phyloP scores from a whole-genome alignment of 2,113 vertebrate genomes.

The Aptenodytes patagonicus region DNA sequence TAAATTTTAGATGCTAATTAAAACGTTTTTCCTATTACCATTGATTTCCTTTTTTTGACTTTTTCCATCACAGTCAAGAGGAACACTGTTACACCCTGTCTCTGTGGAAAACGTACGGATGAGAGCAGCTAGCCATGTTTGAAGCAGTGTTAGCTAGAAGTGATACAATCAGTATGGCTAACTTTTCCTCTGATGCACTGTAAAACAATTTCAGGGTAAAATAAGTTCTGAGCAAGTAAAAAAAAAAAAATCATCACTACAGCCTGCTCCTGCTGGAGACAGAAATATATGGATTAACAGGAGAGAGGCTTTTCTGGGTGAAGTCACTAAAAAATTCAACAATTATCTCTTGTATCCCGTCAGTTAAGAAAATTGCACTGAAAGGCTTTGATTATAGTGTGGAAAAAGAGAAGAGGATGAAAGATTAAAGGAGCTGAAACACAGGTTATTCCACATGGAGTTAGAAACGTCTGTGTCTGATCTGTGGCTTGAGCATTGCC shows the following conservation, averaged over 20 bases:
- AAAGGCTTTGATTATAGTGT: not conserved
- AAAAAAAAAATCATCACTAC: not conserved
- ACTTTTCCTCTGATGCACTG: not conserved
- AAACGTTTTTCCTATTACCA: not conserved
- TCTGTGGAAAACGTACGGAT: not conserved
- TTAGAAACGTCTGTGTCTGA: not conserved
- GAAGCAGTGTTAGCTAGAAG: not conserved
- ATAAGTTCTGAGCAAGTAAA: not conserved
- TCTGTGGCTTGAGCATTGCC: not conserved
- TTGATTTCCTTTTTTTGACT: not conserved
- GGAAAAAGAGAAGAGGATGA: not conserved
- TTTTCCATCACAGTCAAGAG: not conserved
- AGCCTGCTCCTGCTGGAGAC: not conserved
- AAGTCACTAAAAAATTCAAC: not conserved
- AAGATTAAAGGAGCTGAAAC: not conserved
- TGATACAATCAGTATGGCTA: not conserved
- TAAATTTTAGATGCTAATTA: slow-evolving; percentile 6
- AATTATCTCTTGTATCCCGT: not conserved
- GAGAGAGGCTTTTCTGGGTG: not conserved
- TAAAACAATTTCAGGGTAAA: not conserved
- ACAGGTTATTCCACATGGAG: not conserved
- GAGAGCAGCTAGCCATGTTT: not conserved
- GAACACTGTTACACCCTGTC: not conserved
- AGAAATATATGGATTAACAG: not conserved
- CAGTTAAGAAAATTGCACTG: not conserved